These are phyloP conservation scores for Epinephelus fuscoguttatus DNA, from an alignment of 2,113 vertebrate genomes.

Conservation along the genomic window DNA sequence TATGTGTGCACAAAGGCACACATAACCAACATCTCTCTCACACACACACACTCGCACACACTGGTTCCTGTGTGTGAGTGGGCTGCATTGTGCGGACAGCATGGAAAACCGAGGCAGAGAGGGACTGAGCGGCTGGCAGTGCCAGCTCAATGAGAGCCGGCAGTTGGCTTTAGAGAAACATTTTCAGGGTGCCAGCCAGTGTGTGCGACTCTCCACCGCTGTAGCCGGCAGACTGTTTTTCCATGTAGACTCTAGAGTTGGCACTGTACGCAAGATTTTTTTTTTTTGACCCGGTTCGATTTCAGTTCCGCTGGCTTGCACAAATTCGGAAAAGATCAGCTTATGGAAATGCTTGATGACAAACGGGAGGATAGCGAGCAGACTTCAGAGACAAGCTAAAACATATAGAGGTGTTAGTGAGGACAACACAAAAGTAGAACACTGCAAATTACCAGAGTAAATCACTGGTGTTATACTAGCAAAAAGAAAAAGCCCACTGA, in stretches of 20 bases:
- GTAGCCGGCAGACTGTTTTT: slow-evolving; percentile 22
- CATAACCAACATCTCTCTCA: slow-evolving; percentile 31
- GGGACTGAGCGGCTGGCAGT: slow-evolving; percentile 63
- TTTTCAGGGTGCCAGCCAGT: slow-evolving; percentile 50
- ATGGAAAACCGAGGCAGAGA: slow-evolving; percentile 54
- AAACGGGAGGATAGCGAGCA: not conserved
- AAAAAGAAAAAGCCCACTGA: not conserved
- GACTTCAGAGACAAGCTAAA: not conserved
- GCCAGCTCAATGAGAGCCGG: slow-evolving; percentile 59
- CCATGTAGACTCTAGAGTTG: not conserved
- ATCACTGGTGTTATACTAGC: not conserved
- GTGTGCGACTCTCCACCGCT: slow-evolving; percentile 21
- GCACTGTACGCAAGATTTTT: not conserved
- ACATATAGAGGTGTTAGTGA: not conserved
- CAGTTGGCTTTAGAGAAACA: slow-evolving; percentile 51
- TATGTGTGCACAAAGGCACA: slow-evolving; percentile 39
- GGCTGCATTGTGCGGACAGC: slow-evolving; percentile 71
- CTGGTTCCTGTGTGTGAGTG: slow-evolving; percentile 54
- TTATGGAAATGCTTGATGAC: not conserved
- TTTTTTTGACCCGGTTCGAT: not conserved
- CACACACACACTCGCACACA: slow-evolving; percentile 32
- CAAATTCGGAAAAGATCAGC: not conserved
- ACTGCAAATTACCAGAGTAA: not conserved
- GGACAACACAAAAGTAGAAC: not conserved
- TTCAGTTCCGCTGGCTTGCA: slow-evolving; percentile 9